Evolutionary conservation across 1,140 invertebrate species (phyloP).

Genomic region (Zaprionus nigranus): DNA sequence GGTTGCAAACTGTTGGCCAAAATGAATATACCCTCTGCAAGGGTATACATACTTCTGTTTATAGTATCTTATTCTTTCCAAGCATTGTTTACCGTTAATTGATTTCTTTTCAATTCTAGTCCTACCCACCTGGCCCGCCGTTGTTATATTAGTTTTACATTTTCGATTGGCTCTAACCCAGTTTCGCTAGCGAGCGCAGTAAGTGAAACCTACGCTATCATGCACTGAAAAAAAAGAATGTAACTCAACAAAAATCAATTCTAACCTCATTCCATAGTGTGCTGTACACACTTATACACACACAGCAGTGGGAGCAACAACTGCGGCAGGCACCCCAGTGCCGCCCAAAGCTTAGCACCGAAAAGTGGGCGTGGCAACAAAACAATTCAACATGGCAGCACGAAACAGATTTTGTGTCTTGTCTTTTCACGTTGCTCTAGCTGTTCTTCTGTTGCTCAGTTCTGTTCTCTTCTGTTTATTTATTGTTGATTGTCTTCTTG

Average conservation of each 20-base stretch:
- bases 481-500: slow-evolving; percentile 1
- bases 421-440: slow-evolving; percentile 13
- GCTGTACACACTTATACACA: slow-evolving; percentile 38
- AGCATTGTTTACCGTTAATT: neutral
- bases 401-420: slow-evolving; percentile 20
- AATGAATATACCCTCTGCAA: no score
- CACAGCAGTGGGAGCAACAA: slow-evolving; percentile 1
- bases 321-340: slow-evolving; percentile 20
- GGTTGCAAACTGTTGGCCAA: no score
- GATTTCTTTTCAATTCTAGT: neutral
- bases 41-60: no score
- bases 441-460: neutral
- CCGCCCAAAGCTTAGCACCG: slow-evolving; percentile 25
- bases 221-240: slow-evolving; percentile 10
- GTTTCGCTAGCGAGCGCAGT: slow-evolving; percentile 27
- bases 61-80: neutral
- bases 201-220: slow-evolving; percentile 39
- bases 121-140: neutral
- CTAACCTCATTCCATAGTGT: slow-evolving; percentile 51
- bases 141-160: neutral
- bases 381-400: slow-evolving; percentile 33
- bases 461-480: neutral
- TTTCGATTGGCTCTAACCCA: slow-evolving; percentile 47
- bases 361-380: slow-evolving; percentile 38
- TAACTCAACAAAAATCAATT: slow-evolving; percentile 61